Base-by-base conservation (phyloP, 1,140 invertebrate species). In the Holotrichia oblita region DNA sequence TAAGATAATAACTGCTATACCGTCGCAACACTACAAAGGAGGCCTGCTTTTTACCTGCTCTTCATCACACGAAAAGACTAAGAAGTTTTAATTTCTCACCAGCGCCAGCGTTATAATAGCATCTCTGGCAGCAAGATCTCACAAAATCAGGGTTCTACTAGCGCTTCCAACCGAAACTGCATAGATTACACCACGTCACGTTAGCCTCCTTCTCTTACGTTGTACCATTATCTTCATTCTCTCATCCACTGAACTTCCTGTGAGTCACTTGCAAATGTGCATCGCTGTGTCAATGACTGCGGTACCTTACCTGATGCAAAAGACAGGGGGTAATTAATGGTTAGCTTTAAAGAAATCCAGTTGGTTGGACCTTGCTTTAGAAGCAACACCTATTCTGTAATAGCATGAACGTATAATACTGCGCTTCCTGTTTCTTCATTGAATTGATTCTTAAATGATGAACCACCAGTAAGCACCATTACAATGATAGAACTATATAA, bases 211-310 rank as follows among this genome's bases (percentile, higher is more conserved):
- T 69, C 22, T 4, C 27, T 27, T 14, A 14, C 9, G 22, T 69
- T 69, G 12, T 10, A 2, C 2, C 59, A 64, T 64, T 64, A n/a
- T 69, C 61, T 69, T 20, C 10, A 6, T 27, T 3, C 20, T 27
- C 22, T 69, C 48, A 55, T 27, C 61, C 3, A 10, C 17, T 69
- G 61, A 74, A n/a, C 73, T 41, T 40, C 41, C 73, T 44, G 34
- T 74, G 73, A 74, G 7, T 74, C 73, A 44, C 17, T 74, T 74
- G 73, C 34, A 42, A 74, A 69, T 27, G 22, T 69, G 61, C 61
- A 42, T 41, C 73, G 40, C 20, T 34, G 73, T 40, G 40, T 74
- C 73, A 74, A 17, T 41, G 73, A 74, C 73, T 74, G 73, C 73
- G 34, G 73, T 74, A 44, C 17, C 12, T 74, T 74, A 74, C 73